Percentiles rank a stretch among this genome's conserved stretches.
Evolutionary conservation across 1,140 invertebrate species (phyloP).

Genomic region (Geopemphigus sp.): DNA sequence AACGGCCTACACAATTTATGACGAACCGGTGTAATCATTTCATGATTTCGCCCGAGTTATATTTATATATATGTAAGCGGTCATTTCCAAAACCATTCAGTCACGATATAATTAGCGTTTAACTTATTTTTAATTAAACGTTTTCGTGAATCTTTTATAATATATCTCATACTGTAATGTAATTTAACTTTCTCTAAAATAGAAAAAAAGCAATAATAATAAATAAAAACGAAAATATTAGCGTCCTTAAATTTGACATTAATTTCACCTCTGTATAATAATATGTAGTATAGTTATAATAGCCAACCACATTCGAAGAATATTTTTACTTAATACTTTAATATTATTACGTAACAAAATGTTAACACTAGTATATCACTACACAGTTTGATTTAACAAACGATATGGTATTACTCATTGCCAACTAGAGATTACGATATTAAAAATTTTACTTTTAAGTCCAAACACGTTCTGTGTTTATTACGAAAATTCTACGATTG

Average conservation of each 20-base stretch:
- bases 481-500: too few relatives aligned
- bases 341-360: too few relatives aligned
- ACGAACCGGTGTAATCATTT: background rate
- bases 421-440: too few relatives aligned
- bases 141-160: background rate
- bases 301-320: too few relatives aligned
- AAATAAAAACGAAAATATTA: background rate
- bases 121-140: constrained; percentile 32
- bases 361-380: too few relatives aligned
- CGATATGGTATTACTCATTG: too few relatives aligned
- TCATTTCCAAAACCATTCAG: background rate
- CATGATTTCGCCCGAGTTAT: background rate
- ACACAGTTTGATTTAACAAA: too few relatives aligned
- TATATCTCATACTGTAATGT: background rate
- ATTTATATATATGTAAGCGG: background rate
- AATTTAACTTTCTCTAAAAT: background rate
- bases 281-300: too few relatives aligned
- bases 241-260: background rate
- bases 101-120: background rate
- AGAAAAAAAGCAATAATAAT: background rate
- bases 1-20: background rate
- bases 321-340: too few relatives aligned
- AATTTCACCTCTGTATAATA: background rate
- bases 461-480: too few relatives aligned
- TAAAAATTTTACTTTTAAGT: too few relatives aligned